Evolutionary conservation across 2,888 invertebrate genomes (phyloP), one percentile per base, ranked within the genome.

Genomic region (Azorinus chamasolen): DNA sequence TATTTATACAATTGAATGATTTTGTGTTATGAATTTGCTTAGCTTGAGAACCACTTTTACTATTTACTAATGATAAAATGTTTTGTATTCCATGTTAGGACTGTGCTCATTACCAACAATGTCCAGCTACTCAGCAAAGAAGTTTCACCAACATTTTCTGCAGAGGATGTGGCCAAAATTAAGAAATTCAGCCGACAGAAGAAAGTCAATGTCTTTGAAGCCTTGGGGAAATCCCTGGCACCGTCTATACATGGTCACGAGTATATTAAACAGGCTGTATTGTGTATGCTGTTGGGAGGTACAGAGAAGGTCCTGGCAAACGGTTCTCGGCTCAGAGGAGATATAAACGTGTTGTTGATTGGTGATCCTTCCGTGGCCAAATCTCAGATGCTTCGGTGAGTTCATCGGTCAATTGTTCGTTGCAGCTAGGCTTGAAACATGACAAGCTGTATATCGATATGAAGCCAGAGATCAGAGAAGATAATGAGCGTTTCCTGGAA

Each of bases 351-450:
- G 45, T 94, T 99, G 45, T 94, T 99, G 2, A 99, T 99, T 90
- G 99, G 99, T 53, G 99, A 99, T 94, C 99, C 99, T 0, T 99
- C 98, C 62, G 99, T 99, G 45, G 99, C 99, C 0, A 99, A 99
- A 94, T 99, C 99, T 0, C 99, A 99, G 93, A 94, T 94, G 88
- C 88, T 94, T 58, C 89, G 94, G 92, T 93, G 76, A 69, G 78
- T 24, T n/a, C 41, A 41, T n/a, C n/a, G n/a, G n/a, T n/a, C n/a
- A n/a, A n/a, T n/a, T n/a, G n/a, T n/a, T n/a, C n/a, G n/a, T n/a
- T n/a, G n/a, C n/a, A n/a, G n/a, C n/a, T n/a, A n/a, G n/a, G n/a
- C n/a, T n/a, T n/a, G n/a, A n/a, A n/a, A n/a, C n/a, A n/a, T n/a
- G n/a, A n/a, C n/a, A n/a, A n/a, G n/a, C n/a, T n/a, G n/a, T n/a